Evolutionary conservation across 2,888 invertebrate genomes (phyloP), one percentile per base, ranked within the genome.

Genomic region (Noctuana brunneofusca): DNA sequence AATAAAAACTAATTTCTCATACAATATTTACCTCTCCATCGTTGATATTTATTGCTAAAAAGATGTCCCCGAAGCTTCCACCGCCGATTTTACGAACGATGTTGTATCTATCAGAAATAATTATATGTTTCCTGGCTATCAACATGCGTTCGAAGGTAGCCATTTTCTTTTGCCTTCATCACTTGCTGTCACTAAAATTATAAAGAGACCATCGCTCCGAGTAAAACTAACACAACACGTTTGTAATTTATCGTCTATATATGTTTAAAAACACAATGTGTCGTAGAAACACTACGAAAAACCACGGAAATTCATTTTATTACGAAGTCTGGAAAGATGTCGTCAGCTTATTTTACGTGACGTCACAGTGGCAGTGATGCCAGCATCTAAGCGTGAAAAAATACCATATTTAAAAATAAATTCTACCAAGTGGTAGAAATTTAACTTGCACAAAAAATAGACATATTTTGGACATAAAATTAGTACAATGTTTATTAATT

Each of bases 1-100:
- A 55, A 54, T 62, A 62, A 55, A 60, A 55, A 55, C 22, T 27
- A 4, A 22, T 48, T 35, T 18, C 2, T 27, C 27, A 54, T 27
- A 48, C 16, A 58, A 58, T 69, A 87, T 87, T 93, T 93, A 96
- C 96, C 95, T 97, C 97, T 88, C 97, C 97, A 93, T 96, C 97
- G 84, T 95, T 94, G 84, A 96, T 94, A 93, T 97, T 96, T 93
- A 97, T 96, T 73, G 97, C 99, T 87, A 99, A 93, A 93, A 97
- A 99, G 89, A 99, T 99, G 93, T 99, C 99, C 82, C 99, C 99
- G 88, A 99, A 99, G 72, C 99, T 99, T 75, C 99, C 99, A 92
- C 98, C 98, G 80, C 99, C 98, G 88, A 99, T 98, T 95, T 98
- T 98, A 78, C 98, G 95, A 84, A 98, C 95, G 82, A 99, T 94